Evolutionary conservation across 2,888 invertebrate species (phyloP).

Genomic region (Orthosia incerta): DNA sequence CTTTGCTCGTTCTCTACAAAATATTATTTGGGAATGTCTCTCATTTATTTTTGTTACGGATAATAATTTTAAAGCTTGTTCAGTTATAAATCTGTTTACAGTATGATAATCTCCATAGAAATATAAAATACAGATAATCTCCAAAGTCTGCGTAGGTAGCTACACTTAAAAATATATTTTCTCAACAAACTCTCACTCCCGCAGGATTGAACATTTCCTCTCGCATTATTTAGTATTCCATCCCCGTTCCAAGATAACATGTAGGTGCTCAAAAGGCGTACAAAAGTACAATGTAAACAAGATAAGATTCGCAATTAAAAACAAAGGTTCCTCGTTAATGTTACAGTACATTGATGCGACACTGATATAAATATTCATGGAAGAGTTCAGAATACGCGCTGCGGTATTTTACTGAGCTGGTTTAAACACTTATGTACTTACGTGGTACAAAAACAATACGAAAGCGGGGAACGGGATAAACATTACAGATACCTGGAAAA

Average conservation of each 20-base stretch:
- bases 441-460: neutral
- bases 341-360: slow-evolving; percentile 55
- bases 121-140: too few relatives aligned
- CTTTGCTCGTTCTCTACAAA: neutral
- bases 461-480: neutral
- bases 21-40: slow-evolving; percentile 5
- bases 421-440: slow-evolving; percentile 25
- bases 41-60: neutral
- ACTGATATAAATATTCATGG: slow-evolving; percentile 53
- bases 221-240: slow-evolving; percentile 58
- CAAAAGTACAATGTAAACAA: slow-evolving; percentile 60
- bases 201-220: slow-evolving; percentile 9
- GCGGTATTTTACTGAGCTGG: slow-evolving; percentile 3
- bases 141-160: neutral
- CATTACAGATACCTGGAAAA: neutral
- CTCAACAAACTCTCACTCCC: slow-evolving; percentile 3
- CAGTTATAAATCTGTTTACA: neutral
- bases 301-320: slow-evolving; percentile 70
- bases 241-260: slow-evolving; percentile 54
- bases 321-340: slow-evolving; percentile 58
- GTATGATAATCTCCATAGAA: neutral
- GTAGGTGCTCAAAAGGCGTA: slow-evolving; percentile 47
- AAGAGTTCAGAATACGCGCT: slow-evolving; percentile 27
- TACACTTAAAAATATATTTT: slow-evolving; percentile 11
- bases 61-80: neutral